These are phyloP conservation scores for Bubo blakistoni DNA, from an alignment of 2,113 vertebrate species.

Conservation along the genomic window DNA sequence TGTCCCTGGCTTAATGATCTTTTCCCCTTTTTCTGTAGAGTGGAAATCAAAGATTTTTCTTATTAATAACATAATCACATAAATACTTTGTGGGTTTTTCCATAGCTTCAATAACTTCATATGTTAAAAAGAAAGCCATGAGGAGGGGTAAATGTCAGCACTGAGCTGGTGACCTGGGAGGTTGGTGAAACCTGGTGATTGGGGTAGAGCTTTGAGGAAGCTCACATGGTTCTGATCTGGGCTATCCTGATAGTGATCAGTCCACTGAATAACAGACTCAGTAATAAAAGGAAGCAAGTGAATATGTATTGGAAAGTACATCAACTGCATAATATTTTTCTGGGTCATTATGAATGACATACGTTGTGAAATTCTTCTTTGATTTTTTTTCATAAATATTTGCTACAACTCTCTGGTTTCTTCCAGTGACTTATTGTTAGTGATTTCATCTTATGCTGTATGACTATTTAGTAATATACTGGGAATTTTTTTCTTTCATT, in stretches of 20 bases:
- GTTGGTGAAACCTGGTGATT: not conserved
- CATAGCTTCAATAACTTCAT: not conserved
- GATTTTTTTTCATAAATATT: not conserved
- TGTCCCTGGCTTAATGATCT: not conserved
- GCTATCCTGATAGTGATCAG: not conserved
- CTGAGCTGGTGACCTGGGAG: not conserved
- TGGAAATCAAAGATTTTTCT: not conserved
- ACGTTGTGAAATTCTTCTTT: not conserved
- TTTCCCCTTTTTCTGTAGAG: not conserved
- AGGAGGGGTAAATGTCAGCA: not conserved
- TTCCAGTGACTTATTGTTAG: not conserved
- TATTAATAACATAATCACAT: not conserved
- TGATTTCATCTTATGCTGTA: not conserved
- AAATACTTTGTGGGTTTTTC: not conserved
- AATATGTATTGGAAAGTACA: not conserved
- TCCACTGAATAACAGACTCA: not conserved
- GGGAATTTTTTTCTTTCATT: not conserved
- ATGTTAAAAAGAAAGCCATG: not conserved
- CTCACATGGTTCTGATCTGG: not conserved
- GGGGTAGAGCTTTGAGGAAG: not conserved
- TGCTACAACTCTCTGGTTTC: not conserved
- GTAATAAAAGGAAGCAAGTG: not conserved
- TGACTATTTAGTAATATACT: not conserved
- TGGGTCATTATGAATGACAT: not conserved
- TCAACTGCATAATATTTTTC: not conserved